These are phyloP conservation scores for Drosophila seclusa DNA, from an alignment of 2,888 invertebrate genomes.

Conservation along the genomic window DNA sequence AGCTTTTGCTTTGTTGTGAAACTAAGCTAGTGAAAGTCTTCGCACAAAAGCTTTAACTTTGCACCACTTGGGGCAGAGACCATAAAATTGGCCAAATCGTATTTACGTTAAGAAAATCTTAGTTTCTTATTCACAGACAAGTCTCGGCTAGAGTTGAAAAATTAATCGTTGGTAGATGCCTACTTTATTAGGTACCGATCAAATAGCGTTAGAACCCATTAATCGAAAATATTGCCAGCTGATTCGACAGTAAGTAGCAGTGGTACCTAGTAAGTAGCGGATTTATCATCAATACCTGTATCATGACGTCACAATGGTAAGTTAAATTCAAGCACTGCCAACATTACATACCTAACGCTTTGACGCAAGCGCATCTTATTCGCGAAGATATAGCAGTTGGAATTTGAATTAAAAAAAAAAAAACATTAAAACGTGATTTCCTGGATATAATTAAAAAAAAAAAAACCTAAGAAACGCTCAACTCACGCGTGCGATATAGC, in stretches of 20 bases:
- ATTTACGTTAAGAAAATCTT: background rate
- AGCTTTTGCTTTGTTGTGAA: conserved; percentile 2
- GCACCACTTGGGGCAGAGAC: background rate
- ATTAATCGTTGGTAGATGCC: background rate
- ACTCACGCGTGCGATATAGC: too few relatives aligned
- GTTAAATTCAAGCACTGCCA: background rate
- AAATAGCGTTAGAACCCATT: background rate
- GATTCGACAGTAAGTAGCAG: background rate
- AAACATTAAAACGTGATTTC: too few relatives aligned
- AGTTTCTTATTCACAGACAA: background rate
- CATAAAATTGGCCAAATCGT: background rate
- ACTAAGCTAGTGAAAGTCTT: background rate
- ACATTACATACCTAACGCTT: background rate
- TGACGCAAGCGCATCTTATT: too few relatives aligned
- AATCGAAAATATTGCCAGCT: background rate
- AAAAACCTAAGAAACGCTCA: too few relatives aligned
- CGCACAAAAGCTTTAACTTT: background rate
- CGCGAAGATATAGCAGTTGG: too few relatives aligned
- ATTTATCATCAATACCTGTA: background rate
- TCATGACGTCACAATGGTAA: background rate
- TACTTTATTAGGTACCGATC: background rate
- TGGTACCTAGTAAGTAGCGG: background rate
- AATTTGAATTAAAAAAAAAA: too few relatives aligned
- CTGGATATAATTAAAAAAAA: too few relatives aligned
- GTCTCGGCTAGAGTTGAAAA: background rate